Evolutionary conservation across 2,113 vertebrate species (phyloP).

Genomic region (Hydropotes inermis): DNA sequence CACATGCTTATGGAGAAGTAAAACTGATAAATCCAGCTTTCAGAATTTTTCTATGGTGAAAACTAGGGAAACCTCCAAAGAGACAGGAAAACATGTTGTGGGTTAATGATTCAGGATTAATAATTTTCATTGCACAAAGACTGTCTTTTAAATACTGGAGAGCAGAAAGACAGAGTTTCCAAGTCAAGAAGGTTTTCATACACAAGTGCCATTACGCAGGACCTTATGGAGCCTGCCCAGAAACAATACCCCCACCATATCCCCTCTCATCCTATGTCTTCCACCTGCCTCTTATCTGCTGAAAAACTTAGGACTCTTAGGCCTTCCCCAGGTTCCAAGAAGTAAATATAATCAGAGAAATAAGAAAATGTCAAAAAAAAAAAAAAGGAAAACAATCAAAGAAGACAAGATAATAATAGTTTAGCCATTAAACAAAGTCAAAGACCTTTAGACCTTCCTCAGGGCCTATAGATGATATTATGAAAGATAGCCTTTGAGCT

Average conservation of each 20-base stretch:
- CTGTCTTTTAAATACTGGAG: neutral
- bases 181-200: neutral
- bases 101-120: neutral
- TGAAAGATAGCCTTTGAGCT: neutral
- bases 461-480: neutral
- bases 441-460: neutral
- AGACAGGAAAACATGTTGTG: neutral
- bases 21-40: neutral
- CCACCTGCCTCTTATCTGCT: neutral
- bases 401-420: neutral
- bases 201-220: neutral
- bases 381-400: neutral
- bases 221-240: neutral
- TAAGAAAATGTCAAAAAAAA: neutral
- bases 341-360: neutral
- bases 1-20: neutral
- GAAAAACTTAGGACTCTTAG: neutral
- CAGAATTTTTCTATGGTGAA: neutral
- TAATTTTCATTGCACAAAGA: neutral
- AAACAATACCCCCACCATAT: neutral
- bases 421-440: neutral
- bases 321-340: neutral
- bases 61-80: neutral
- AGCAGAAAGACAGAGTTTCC: neutral
- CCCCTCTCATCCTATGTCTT: neutral